Conservation (phyloP, 2,888 invertebrate species). For the Ganaspis brasiliensis region DNA sequence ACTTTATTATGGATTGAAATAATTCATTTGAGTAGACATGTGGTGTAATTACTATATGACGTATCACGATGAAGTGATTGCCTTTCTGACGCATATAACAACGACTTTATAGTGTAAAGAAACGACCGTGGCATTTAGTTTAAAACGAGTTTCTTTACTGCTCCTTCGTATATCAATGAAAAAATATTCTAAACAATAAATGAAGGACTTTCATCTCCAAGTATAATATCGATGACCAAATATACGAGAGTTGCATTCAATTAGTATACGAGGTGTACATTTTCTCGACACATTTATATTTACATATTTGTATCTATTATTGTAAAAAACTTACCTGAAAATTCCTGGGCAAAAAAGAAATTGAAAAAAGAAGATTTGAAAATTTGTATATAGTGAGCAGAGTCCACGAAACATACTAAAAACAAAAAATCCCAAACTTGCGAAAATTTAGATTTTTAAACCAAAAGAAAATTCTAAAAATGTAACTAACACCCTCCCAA, state of each 20-base stretch:
- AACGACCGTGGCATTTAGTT: constrained; percentile 14
- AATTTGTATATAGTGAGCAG: too few relatives aligned
- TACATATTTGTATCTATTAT: too few relatives aligned
- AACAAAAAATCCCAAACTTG: too few relatives aligned
- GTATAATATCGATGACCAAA: neutral
- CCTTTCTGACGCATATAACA: constrained; percentile 29
- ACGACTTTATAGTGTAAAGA: constrained; percentile 1
- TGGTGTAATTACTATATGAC: constrained; percentile 29
- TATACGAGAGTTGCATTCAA: neutral
- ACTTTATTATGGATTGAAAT: constrained; percentile 25
- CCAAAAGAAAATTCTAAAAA: too few relatives aligned
- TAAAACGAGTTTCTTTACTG: constrained; percentile 13
- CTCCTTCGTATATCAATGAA: neutral
- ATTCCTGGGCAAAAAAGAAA: too few relatives aligned
- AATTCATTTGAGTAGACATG: constrained; percentile 17
- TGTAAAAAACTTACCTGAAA: too few relatives aligned
- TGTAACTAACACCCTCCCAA: too few relatives aligned
- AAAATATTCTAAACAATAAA: constrained; percentile 2
- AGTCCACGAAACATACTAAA: too few relatives aligned
- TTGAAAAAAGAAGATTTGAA: too few relatives aligned
- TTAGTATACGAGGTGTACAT: neutral
- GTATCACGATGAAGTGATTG: constrained; percentile 36
- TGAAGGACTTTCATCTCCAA: constrained; percentile 5
- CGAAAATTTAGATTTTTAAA: too few relatives aligned
- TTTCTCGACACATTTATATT: neutral